Base-by-base conservation (phyloP, 2,888 invertebrate genomes). In the Yponomeuta sedellus region DNA sequence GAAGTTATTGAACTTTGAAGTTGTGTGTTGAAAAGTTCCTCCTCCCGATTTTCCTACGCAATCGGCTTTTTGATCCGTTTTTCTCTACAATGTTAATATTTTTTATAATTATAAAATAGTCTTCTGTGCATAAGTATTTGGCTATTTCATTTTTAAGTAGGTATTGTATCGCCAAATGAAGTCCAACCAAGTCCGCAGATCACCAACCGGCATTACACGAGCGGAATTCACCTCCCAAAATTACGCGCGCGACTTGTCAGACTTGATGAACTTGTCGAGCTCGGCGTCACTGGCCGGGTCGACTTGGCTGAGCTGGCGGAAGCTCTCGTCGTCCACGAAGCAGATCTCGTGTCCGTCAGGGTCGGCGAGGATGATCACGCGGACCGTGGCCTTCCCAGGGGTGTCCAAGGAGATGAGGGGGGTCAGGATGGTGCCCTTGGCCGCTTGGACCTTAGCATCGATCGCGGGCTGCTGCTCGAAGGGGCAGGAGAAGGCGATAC, bases 301-400 rank as follows among this genome's bases (percentile, higher is more conserved):
- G 3, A 97, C 93, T 74, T 95, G 92, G 0, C 98, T 98, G 57
- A 99, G 87, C 75, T 98, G 93, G 8, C 95, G 89, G 90, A 98
- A 99, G 56, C 96, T 98, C 90, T 98, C 98, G 75, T 98, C 98
- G 70, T 98, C 99, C 6, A 99, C 99, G 85, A 99, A 99, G 86
- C 99, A 99, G 71, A 99, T 99, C 92, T 99, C 99, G 83, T 99
- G 99, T 0, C 94, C 97, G 87, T 99, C 98, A 0, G 99, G 99
- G 92, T 99, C 99, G 1, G 97, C 97, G 3, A 99, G 90, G 76
- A 99, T 99, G 67, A 99, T 96, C 44, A 99, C 99, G 70, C 97
- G 93, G 0, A 99, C 99, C 0, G 97, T 97, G 0, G 98, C 98
- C 85, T 99, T 99, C 62, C 98, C 99, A 0, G 99, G 99, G 0